Evolutionary conservation across 2,797 vertebrate genomes (phyloP), one percentile per base, ranked within the genome.

Genomic region (Scolopax bukidnonensis): DNA sequence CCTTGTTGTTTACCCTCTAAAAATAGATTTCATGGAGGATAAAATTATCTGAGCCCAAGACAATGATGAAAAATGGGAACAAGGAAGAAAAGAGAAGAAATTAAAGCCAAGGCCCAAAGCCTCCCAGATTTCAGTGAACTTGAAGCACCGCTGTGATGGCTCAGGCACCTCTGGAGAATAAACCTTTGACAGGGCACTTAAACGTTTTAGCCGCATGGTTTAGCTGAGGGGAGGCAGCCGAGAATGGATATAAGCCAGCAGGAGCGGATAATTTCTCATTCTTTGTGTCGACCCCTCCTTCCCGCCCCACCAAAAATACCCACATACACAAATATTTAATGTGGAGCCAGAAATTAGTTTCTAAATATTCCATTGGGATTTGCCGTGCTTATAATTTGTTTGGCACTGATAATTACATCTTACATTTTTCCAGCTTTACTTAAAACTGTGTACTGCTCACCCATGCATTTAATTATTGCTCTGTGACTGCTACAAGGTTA

Each of bases 381-480:
- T 98, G 95, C 96, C 41, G 10, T 93, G 87, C 90, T 98, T 97
- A 93, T 97, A 98, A 97, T 98, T 98, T 98, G 97, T 98, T 98
- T 98, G 97, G 97, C 87, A 83, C 96, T 96, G 97, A 97, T 98
- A 98, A 98, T 97, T 98, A 97, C 96, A 97, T 97, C 85, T 97
- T 97, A 97, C 79, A 38, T 97, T 97, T 98, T 97, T 91, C 91
- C 88, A 97, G 97, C 97, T 97, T 98, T 98, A 97, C 98, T 98
- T 98, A 97, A 98, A 98, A 97, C 97, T 96, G 87, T 97, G 93
- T 96, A 96, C 96, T 91, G 96, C 96, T 98, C 97, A 96, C 92
- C 96, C 97, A 93, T 96, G 97, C 97, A 98, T 98, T 98, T 98
- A 98, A 98, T 98, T 98, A 98, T 96, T 98, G 95, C 95, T 98